These are phyloP conservation scores for Myocastor coypus DNA, from an alignment of 2,113 vertebrate genomes.

Conservation along the genomic window DNA sequence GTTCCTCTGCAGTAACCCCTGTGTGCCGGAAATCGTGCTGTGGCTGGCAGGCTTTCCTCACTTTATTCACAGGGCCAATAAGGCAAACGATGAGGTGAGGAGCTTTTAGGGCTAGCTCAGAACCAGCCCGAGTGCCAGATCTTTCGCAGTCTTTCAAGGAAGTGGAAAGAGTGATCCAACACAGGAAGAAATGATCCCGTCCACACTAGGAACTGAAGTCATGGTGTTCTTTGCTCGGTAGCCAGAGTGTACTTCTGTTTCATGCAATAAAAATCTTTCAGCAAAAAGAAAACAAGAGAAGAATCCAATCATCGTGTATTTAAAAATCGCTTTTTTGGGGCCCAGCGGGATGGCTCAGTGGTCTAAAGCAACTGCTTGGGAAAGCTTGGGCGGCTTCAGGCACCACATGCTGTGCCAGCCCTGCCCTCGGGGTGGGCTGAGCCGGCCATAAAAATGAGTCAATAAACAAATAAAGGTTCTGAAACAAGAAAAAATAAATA, in stretches of 20 bases:
- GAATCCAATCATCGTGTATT: neutral
- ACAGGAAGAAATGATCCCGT: neutral
- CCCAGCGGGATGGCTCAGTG: too few species aligned
- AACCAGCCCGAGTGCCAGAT: neutral
- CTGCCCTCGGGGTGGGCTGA: too few species aligned
- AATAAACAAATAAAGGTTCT: too few species aligned
- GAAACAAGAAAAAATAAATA: too few species aligned
- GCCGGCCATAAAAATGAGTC: too few species aligned
- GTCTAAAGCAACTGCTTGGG: too few species aligned
- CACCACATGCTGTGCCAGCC: too few species aligned
- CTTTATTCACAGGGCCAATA: neutral
- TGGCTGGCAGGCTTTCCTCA: neutral
- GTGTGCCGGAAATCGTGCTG: neutral
- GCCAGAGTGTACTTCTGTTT: neutral
- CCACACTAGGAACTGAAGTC: neutral
- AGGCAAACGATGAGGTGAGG: neutral
- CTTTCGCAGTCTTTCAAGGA: neutral
- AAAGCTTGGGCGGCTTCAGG: too few species aligned
- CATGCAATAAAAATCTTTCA: neutral
- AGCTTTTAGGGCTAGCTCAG: neutral
- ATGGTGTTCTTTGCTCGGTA: neutral
- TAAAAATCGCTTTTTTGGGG: conserved; percentile 52
- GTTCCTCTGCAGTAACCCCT: neutral
- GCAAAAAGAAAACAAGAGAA: neutral
- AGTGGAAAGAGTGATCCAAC: neutral